These are phyloP conservation scores for Ophion obscuratus DNA, from an alignment of 2,888 invertebrate species.

Conservation along the genomic window DNA sequence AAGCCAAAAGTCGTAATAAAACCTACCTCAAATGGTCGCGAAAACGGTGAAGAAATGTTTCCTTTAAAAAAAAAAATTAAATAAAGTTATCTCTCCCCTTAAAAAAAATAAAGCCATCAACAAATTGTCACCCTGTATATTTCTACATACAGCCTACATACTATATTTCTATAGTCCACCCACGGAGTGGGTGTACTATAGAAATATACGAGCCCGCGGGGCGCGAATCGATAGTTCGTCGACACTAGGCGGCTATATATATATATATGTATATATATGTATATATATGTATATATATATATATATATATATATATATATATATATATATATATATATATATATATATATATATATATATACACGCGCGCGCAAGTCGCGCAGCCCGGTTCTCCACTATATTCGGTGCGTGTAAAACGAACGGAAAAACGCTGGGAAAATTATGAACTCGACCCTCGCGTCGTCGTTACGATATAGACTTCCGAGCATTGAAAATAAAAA, in stretches of 20 bases:
- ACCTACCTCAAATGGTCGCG: too few species aligned
- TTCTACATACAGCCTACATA: background rate
- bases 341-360: background rate
- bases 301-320: slow-evolving; percentile 18
- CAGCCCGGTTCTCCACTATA: slow-evolving; percentile 16
- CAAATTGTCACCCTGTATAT: background rate
- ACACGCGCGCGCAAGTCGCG: background rate
- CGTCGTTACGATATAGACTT: background rate
- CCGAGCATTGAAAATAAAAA: slow-evolving; percentile 35
- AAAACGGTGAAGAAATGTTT: too few species aligned
- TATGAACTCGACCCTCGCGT: slow-evolving; percentile 36
- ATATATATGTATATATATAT: background rate
- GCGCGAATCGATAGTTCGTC: slow-evolving; percentile 80
- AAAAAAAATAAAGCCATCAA: too few species aligned
- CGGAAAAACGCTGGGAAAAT: slow-evolving; percentile 61
- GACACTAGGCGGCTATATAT: slow-evolving; percentile 70
- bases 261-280: slow-evolving; percentile 15
- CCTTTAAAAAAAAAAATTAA: too few species aligned
- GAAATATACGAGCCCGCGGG: slow-evolving; percentile 55
- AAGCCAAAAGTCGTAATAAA: too few species aligned
- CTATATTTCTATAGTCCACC: background rate
- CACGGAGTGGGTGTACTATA: slow-evolving; percentile 21
- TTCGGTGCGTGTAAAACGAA: slow-evolving; percentile 37
- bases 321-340: slow-evolving; percentile 1
- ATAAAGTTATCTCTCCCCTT: too few species aligned